phyloP scores from a whole-genome alignment of 1,140 invertebrate genomes.

The Papilio helenus region DNA sequence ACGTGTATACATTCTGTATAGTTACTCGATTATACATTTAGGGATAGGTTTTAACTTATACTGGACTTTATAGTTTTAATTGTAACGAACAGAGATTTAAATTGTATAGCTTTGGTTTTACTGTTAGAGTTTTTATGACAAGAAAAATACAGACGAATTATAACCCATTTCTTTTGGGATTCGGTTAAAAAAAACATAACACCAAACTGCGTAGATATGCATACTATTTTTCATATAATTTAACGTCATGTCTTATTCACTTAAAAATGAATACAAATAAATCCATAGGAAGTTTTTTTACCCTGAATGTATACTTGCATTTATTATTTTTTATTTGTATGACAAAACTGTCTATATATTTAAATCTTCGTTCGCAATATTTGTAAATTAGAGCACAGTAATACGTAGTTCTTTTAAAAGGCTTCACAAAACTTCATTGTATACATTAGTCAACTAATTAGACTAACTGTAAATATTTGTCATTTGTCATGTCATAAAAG shows the following conservation, averaged over 20 bases:
- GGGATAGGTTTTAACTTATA: background rate
- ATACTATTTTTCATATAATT: too few species aligned
- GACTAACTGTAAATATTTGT: conserved; percentile 24
- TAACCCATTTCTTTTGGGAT: too few species aligned
- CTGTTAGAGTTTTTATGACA: too few species aligned
- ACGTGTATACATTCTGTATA: conserved; percentile 24
- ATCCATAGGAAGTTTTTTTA: too few species aligned
- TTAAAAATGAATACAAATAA: too few species aligned
- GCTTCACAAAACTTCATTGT: background rate
- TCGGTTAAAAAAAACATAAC: too few species aligned
- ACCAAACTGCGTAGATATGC: too few species aligned
- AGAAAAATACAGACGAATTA: too few species aligned
- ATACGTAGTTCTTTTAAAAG: conserved; percentile 10
- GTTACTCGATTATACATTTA: conserved; percentile 9
- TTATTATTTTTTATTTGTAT: background rate
- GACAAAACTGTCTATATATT: background rate
- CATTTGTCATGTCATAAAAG: conserved; percentile 22
- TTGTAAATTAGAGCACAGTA: conserved; percentile 12
- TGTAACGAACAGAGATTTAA: background rate
- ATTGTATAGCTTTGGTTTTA: background rate
- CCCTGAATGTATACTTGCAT: background rate
- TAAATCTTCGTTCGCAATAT: background rate
- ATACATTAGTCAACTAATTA: conserved; percentile 6
- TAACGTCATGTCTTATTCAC: too few species aligned
- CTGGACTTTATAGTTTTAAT: conserved; percentile 11